phyloP scores from a whole-genome alignment of 92 coral and sea anemone species.

The Phymanthus crucifer region DNA sequence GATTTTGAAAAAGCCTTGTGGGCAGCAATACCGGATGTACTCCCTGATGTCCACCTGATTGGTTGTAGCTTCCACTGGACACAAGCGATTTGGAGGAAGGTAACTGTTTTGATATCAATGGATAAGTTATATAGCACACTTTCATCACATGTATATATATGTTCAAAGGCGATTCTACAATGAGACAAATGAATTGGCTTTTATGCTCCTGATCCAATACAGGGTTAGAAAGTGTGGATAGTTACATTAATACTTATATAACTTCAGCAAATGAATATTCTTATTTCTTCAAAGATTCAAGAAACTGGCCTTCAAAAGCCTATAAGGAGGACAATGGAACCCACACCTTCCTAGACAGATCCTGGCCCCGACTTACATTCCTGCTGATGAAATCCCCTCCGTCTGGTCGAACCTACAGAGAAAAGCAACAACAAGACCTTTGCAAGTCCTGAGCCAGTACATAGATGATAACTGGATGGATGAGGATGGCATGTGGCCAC shows the following conservation, averaged over 20 bases:
- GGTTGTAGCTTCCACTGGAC: background rate
- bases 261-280: background rate
- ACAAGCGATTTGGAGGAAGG: background rate
- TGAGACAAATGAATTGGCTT: too few relatives aligned
- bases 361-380: slow-evolving; percentile 8
- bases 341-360: background rate
- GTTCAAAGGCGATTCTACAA: too few relatives aligned
- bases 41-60: background rate
- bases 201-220: too few relatives aligned
- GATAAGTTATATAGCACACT: too few relatives aligned
- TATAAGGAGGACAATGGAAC: background rate
- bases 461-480: slow-evolving; percentile 13
- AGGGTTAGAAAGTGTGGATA: background rate
- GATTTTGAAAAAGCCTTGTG: background rate
- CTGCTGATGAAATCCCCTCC: background rate
- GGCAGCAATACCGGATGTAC: background rate
- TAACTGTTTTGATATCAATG: too few relatives aligned
- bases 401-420: background rate
- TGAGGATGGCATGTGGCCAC: slow-evolving; percentile 10
- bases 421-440: background rate
- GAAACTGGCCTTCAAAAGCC: slow-evolving; percentile 1
- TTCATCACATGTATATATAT: too few relatives aligned
- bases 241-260: background rate
- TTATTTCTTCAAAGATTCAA: slow-evolving; percentile 3
- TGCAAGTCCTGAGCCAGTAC: slow-evolving; percentile 4